These are phyloP conservation scores for Pteria penguin DNA, from an alignment of 2,888 invertebrate genomes.

Conservation along the genomic window DNA sequence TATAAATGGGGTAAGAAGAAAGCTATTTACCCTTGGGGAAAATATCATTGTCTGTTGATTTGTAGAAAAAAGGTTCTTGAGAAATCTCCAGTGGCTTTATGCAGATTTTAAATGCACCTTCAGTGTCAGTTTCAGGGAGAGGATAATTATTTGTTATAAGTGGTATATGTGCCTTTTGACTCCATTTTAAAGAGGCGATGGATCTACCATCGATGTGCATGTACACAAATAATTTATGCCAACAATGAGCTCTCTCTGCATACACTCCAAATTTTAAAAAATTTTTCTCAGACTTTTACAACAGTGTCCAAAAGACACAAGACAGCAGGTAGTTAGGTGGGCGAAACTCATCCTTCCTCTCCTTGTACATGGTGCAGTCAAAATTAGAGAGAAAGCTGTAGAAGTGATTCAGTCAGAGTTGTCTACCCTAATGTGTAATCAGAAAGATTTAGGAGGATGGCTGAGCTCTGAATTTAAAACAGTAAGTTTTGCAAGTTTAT, in stretches of 20 bases:
- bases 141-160: too few relatives aligned
- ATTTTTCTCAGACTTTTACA: slow-evolving; percentile 61
- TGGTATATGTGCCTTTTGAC: too few relatives aligned
- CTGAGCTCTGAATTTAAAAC: slow-evolving; percentile 64
- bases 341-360: slow-evolving; percentile 62
- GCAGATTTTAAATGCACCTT: too few relatives aligned
- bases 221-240: too few relatives aligned
- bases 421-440: slow-evolving; percentile 37
- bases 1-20: too few relatives aligned
- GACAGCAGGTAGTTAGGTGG: slow-evolving; percentile 55
- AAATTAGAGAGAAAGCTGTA: slow-evolving; percentile 65
- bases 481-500: slow-evolving; percentile 47
- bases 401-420: slow-evolving; percentile 58
- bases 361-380: slow-evolving; percentile 62
- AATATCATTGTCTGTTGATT: too few relatives aligned
- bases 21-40: too few relatives aligned
- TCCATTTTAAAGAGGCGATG: too few relatives aligned
- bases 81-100: too few relatives aligned
- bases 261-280: background rate
- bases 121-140: too few relatives aligned
- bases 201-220: too few relatives aligned
- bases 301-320: slow-evolving; percentile 65
- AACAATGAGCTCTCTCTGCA: background rate
- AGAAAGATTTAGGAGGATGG: slow-evolving; percentile 53
- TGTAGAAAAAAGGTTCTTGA: too few relatives aligned